Base-by-base conservation (phyloP, 1,140 invertebrate species). In the Macrobrachium rosenbergii region DNA sequence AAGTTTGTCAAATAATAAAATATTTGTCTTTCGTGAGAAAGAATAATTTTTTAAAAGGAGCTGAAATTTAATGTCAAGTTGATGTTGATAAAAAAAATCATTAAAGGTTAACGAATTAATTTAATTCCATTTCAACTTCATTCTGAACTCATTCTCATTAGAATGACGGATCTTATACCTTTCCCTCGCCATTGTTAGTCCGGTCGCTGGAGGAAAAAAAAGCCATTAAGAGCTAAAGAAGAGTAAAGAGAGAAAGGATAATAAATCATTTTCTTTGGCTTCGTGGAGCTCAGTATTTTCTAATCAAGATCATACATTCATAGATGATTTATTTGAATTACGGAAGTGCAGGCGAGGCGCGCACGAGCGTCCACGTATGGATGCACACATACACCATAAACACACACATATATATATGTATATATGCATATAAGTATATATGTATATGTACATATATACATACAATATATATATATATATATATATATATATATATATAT, bases 161-260 rank as follows among this genome's bases (percentile, higher is more conserved):
- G 6, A 52, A 52, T 2, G 7, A 52, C 6, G 52, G 52, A 0
- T 52, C 52, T 52, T 52, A 2, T 52, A 52, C 64, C 64, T 7
- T 28, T 67, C 64, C 64, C 19, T 67, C 64, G 7, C 10, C 64
- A 67, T 67, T 28, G 7, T 28, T 67, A 28, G 64, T 52, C 52
- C 52, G 6, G 12, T 10, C 12, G 52, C 6, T 2, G 59, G 45
- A 59, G 45, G 52, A 58, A 79, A 58, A 79, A 58, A 79, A 58
- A 60, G 58, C 45, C 21, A 79, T 43, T 58, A 23, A 79, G 76
- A 59, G 52, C 45, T 28, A 79, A 43, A 79, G 76, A 79, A 43
- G 52, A 43, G 52, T 28, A 79, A 43, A 79, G 76, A 79, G 76
- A 79, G 76, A 79, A 43, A 80, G 59, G 62, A 17, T 60, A 16